Percentiles rank a stretch among this genome's conserved stretches.
These are phyloP conservation scores for Meandrina meandrites DNA, from an alignment of 92 coral and sea anemone genomes.

Conservation along the genomic window DNA sequence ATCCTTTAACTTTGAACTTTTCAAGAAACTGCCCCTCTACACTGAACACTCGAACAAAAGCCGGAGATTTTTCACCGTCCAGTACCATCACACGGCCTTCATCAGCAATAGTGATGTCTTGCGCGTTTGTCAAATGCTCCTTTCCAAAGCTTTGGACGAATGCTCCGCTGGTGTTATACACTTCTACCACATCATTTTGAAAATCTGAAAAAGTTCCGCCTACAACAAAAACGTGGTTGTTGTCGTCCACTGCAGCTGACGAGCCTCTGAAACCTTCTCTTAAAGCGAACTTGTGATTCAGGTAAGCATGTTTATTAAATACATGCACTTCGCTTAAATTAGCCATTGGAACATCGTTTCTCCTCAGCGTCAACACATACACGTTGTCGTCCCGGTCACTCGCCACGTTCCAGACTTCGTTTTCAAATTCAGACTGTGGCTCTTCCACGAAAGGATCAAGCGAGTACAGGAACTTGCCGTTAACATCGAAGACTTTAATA, in stretches of 20 bases:
- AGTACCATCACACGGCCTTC: constrained; percentile 15
- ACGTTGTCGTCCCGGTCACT: constrained; percentile 13
- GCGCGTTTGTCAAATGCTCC: constrained; percentile 2
- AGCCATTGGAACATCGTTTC: background rate
- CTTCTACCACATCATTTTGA: constrained; percentile 1
- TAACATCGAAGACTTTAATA: constrained; percentile 24
- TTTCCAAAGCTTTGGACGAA: constrained; percentile 29
- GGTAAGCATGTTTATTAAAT: background rate
- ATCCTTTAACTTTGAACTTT: constrained; percentile 1
- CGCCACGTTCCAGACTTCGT: constrained; percentile 24
- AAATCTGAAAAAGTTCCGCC: constrained; percentile 14
- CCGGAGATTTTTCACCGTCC: background rate
- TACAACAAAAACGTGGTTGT: background rate
- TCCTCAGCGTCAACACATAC: constrained; percentile 7
- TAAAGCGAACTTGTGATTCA: background rate
- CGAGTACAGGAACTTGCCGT: constrained; percentile 12
- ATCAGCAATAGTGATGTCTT: constrained; percentile 20
- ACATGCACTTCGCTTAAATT: background rate
- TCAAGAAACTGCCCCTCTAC: background rate
- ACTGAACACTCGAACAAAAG: constrained; percentile 8
- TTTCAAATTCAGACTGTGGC: background rate
- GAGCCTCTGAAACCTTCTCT: constrained; percentile 17
- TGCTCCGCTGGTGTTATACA: background rate
- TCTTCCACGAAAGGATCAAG: constrained; percentile 21
- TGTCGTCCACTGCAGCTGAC: constrained; percentile 18